phyloP scores from a whole-genome alignment of 2,113 vertebrate genomes.

The Pungitius pungitius region DNA sequence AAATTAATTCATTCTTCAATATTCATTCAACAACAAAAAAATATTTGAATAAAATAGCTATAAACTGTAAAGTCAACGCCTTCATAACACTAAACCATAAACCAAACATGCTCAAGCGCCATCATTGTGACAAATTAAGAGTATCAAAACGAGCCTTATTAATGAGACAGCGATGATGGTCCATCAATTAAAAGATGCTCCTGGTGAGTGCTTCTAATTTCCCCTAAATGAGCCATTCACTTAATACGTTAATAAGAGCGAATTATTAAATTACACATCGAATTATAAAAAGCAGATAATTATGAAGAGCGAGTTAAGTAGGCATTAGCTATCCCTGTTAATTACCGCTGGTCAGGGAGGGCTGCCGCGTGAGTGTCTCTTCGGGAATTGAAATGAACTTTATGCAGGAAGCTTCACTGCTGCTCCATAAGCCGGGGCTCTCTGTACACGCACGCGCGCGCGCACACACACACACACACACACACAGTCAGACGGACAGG shows the following conservation, averaged over 20 bases:
- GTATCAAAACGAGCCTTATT: slow-evolving; percentile 73
- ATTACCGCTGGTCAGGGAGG: slow-evolving; percentile 97
- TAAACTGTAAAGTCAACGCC: slow-evolving; percentile 17
- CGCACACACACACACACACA: background rate
- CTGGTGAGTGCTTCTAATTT: slow-evolving; percentile 78
- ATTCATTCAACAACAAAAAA: slow-evolving; percentile 8
- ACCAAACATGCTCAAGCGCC: slow-evolving; percentile 43
- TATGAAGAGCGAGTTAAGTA: slow-evolving; percentile 97
- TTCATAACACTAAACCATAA: slow-evolving; percentile 32
- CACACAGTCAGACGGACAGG: slow-evolving; percentile 41
- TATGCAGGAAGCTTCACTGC: slow-evolving; percentile 85
- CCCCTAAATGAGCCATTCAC: slow-evolving; percentile 90
- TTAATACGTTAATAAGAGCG: slow-evolving; percentile 93
- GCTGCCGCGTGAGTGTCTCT: slow-evolving; percentile 88
- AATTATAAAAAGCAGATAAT: slow-evolving; percentile 99
- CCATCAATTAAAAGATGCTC: slow-evolving; percentile 83
- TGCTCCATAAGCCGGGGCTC: slow-evolving; percentile 73
- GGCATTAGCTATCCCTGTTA: slow-evolving; percentile 99
- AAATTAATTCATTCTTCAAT: slow-evolving; percentile 4
- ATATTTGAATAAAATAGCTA: background rate
- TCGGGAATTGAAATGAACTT: slow-evolving; percentile 97
- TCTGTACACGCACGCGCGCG: background rate
- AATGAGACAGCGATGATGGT: slow-evolving; percentile 75
- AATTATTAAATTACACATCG: slow-evolving; percentile 99
- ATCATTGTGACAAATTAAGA: slow-evolving; percentile 69